Base-by-base conservation (phyloP, 1,140 invertebrate genomes). In the Maconellicoccus hirsutus region DNA sequence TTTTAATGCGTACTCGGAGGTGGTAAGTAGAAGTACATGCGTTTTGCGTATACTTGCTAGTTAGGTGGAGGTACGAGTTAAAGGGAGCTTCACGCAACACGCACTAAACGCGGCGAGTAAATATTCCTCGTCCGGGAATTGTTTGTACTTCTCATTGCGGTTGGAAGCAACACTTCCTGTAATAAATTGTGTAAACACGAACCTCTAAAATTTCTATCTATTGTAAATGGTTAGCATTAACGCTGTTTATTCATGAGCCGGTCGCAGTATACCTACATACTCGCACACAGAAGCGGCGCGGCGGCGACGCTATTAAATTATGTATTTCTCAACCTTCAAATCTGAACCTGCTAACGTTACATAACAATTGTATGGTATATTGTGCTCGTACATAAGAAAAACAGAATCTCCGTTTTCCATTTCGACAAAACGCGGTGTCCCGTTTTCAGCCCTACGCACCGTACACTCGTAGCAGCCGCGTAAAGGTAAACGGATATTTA, bases 71-170 rank as follows among this genome's bases (percentile, higher is more conserved):
- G n/a, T n/a, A n/a, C n/a, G n/a, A n/a, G n/a, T n/a, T n/a, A n/a
- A n/a, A n/a, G n/a, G n/a, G n/a, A 38, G 33, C 6, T 38, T 7
- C 42, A 52, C 42, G 42, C 42, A 52, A 16, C 42, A 52, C 42
- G 42, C 42, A 52, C 42, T 52, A 52, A 52, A 52, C 42, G 42
- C 42, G n/a, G 42, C 42, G n/a, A 52, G 42, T 52, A 52, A 52
- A 52, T 19, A 52, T 52, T 52, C 42, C 6, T 52, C 42, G 29
- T 33, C 42, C 12, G 42, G 42, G 42, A 52, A 14, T 52, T 52
- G 42, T 52, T 52, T 52, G 42, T 16, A 52, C 42, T 52, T 4
- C 42, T 52, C 42, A 52, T 52, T 52, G 42, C 42, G 42, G 42
- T 19, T 33, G 29, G 42, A 52, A 52, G 42, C 42, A 52, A 52